Evolutionary conservation across 1,140 invertebrate genomes (phyloP), one percentile per base, ranked within the genome.

Genomic region (Trachelipus rathkii): DNA sequence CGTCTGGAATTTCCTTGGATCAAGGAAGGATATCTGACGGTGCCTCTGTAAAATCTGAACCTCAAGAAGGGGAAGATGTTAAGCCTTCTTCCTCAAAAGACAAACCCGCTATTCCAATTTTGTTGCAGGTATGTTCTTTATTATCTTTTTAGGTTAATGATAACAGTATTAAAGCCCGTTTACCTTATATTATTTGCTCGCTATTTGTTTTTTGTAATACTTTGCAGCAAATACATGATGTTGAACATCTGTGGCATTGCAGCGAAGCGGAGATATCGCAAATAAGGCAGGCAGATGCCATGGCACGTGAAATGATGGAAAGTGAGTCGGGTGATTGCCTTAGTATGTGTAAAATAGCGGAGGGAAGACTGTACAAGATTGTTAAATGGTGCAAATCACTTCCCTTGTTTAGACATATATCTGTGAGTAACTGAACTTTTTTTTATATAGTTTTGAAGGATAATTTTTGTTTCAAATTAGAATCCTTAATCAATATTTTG

Each of bases 331-430:
- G 91, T 0, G 93, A 95, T 86, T 92, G 94, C 83, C 88, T 95
- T 44, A 92, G 92, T 0, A 87, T 96, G 81, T 95, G 94, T 87
- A 93, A 93, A 84, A 95, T 98, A 76, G 95, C 95, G 53, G 96
- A 98, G 86, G 93, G 97, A 85, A 87, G 95, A 46, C 89, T 99
- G 0, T 98, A 98, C 84, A 97, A 97, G 87, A 96, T 99, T 81
- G 96, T 99, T 73, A 96, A 97, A 84, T 99, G 96, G 96, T 97
- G 96, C 86, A 95, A 98, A 85, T 96, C 95, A 85, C 86, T 98
- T 83, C 96, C 96, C 11, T 89, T 98, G 6, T 98, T 99, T 85
- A 95, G 96, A 84, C 94, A 96, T 85, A 97, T 98, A 82, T 93
- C 93, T 78, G 92, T 94, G 77, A 66, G 79, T 33, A 33, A 33